Evolutionary conservation across 2,888 invertebrate species (phyloP).

Genomic region (Stenodema calcarata): DNA sequence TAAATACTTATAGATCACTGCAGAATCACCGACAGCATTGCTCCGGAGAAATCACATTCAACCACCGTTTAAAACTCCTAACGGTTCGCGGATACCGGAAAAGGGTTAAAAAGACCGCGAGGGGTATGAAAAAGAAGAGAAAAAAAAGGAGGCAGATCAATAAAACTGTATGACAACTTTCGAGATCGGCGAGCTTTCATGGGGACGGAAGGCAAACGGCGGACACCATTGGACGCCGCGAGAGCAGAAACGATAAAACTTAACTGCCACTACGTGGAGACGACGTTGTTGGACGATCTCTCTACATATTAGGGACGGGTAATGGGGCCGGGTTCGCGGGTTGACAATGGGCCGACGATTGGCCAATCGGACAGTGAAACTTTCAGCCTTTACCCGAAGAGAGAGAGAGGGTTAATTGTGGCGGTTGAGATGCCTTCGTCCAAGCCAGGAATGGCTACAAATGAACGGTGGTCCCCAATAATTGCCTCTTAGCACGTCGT

Average conservation of each 20-base stretch:
- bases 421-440: conserved; percentile 5
- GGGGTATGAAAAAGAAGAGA: neutral
- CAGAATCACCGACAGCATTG: neutral
- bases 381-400: neutral
- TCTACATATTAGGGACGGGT: conserved; percentile 30
- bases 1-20: neutral
- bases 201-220: neutral
- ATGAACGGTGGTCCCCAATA: conserved; percentile 21
- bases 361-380: conserved; percentile 36
- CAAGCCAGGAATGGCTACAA: conserved; percentile 28
- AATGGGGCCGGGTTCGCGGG: conserved; percentile 9
- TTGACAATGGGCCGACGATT: conserved; percentile 32
- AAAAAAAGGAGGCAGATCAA: neutral
- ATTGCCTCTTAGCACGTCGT: conserved; percentile 28
- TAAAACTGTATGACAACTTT: conserved; percentile 46
- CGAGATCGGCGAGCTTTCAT: conserved; percentile 28
- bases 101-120: neutral
- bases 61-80: conserved; percentile 3
- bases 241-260: conserved; percentile 25
- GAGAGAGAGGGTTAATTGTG: conserved; percentile 33
- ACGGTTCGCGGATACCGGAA: neutral
- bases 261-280: conserved; percentile 37
- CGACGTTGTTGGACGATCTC: conserved; percentile 31
- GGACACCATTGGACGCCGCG: conserved; percentile 19
- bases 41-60: conserved; percentile 13